Evolutionary conservation across 92 coral and sea anemone species (phyloP).

Genomic region (Pocillopora meandrina): DNA sequence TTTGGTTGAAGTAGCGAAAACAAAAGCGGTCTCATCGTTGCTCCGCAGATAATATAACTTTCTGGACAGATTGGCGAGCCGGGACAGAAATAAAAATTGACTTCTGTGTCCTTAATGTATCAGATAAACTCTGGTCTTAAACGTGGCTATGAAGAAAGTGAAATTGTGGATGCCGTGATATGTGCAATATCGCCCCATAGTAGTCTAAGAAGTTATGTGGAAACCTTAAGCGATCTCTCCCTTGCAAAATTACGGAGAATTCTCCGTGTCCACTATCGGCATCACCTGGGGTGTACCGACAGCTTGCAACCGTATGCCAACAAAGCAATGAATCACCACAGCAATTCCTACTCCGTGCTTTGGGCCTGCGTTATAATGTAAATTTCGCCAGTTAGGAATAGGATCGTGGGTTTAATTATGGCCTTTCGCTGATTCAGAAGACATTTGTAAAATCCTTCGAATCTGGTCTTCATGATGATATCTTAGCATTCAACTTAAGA

Average conservation of each 20-base stretch:
- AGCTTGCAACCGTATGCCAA: constrained; percentile 35
- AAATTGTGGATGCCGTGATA: too few relatives aligned
- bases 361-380: constrained; percentile 64
- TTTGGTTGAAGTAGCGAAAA: constrained; percentile 2
- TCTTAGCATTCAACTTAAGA: constrained; percentile 33
- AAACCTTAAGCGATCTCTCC: constrained; percentile 47
- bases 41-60: not conserved
- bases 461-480: constrained; percentile 58
- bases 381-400: constrained; percentile 67
- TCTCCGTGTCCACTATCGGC: constrained; percentile 25
- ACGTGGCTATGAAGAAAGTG: too few relatives aligned
- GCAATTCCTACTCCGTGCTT: constrained; percentile 48
- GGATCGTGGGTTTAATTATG: constrained; percentile 67
- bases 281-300: constrained; percentile 44
- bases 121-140: too few relatives aligned
- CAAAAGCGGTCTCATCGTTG: not conserved
- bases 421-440: constrained; percentile 51
- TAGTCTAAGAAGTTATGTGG: constrained; percentile 4
- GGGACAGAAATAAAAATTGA: not conserved
- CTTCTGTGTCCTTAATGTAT: too few relatives aligned
- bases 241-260: constrained; percentile 45
- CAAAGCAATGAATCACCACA: constrained; percentile 41
- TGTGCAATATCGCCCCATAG: too few relatives aligned
- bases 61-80: constrained; percentile 59
- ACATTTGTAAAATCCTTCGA: constrained; percentile 62